Evolutionary conservation across 2,797 vertebrate species (phyloP).

Genomic region (Enteromius afrohamiltoni): DNA sequence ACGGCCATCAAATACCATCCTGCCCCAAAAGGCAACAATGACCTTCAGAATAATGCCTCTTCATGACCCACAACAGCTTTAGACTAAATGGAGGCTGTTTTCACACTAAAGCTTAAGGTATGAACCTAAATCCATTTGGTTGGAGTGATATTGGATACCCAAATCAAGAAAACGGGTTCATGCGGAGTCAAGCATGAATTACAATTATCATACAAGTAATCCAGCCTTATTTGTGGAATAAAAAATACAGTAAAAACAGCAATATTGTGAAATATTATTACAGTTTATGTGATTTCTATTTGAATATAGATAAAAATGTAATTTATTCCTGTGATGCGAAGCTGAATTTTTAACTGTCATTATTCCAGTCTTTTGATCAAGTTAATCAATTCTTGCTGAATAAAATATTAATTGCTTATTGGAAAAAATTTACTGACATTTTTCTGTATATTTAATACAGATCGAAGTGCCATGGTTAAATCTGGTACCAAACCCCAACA

Average conservation of each 20-base stretch:
- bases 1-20: conserved; percentile 11
- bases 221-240: background rate
- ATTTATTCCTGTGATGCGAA: background rate
- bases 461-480: background rate
- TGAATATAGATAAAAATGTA: background rate
- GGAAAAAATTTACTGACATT: background rate
- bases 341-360: background rate
- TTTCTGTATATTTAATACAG: background rate
- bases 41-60: conserved; percentile 18
- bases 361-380: background rate
- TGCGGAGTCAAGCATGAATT: background rate
- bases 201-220: background rate
- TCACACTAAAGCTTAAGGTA: background rate
- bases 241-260: background rate
- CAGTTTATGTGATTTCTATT: background rate
- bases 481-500: background rate
- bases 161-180: background rate
- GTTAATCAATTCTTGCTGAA: background rate
- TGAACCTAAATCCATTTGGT: conserved; percentile 3
- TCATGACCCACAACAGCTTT: conserved; percentile 3
- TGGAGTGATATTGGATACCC: background rate
- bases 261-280: background rate
- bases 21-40: conserved; percentile 22
- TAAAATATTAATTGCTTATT: background rate
- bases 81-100: conserved; percentile 8